Percentiles rank a stretch among this genome's conserved stretches.
Conservation (phyloP, 2,113 vertebrate species). For the Paraplagusia blochii region DNA sequence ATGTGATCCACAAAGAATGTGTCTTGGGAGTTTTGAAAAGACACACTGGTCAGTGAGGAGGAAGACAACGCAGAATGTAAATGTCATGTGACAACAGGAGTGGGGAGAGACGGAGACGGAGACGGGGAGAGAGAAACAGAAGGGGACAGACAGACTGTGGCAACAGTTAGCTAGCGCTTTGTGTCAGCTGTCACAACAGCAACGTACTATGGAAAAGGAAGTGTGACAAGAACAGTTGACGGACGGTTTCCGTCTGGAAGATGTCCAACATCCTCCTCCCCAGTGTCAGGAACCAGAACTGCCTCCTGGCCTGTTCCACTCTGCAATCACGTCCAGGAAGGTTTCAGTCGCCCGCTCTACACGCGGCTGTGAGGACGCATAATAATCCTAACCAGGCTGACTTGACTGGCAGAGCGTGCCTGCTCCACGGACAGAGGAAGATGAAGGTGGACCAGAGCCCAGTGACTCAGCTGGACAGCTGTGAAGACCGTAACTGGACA, state of each 20-base stretch:
- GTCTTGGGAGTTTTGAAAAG: background rate
- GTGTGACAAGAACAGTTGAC: conserved; percentile 10
- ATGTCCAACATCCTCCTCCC: conserved; percentile 17
- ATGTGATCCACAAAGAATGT: too few relatives aligned
- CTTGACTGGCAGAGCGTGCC: conserved; percentile 48
- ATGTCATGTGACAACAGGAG: conserved; percentile 10
- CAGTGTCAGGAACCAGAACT: conserved; percentile 17
- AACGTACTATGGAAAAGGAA: conserved; percentile 4
- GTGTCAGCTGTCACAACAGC: conserved; percentile 24
- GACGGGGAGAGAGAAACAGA: conserved; percentile 3
- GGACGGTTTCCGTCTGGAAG: conserved; percentile 15
- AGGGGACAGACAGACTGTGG: conserved; percentile 1
- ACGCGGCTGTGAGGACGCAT: background rate
- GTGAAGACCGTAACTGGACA: background rate
- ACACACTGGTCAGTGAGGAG: background rate
- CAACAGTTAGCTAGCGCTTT: conserved; percentile 7
- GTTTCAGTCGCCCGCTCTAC: background rate
- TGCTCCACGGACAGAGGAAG: conserved; percentile 29
- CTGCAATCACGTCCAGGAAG: conserved; percentile 9
- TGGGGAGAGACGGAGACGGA: conserved; percentile 5
- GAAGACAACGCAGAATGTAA: conserved; percentile 8
- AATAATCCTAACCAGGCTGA: conserved; percentile 24
- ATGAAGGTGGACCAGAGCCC: conserved; percentile 32
- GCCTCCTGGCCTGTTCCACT: conserved; percentile 24
- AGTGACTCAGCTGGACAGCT: conserved; percentile 29